phyloP scores from a whole-genome alignment of 2,888 invertebrate genomes.

The Eupithecia exiguata region DNA sequence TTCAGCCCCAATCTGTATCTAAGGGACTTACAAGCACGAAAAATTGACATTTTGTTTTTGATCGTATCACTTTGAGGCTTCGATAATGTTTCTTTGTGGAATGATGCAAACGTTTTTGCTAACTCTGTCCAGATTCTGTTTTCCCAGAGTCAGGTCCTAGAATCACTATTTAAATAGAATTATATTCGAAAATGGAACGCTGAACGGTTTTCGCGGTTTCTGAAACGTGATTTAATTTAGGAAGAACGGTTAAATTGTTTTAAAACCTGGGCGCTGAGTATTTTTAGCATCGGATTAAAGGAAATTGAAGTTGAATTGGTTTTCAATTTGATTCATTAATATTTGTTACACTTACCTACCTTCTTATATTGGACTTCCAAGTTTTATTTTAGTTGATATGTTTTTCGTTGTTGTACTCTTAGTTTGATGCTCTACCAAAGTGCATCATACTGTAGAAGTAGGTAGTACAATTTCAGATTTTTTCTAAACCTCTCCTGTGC shows the following conservation, averaged over 20 bases:
- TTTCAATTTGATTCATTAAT: not conserved
- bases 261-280: slow-evolving; percentile 21
- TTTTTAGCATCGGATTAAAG: slow-evolving; percentile 17
- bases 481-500: not conserved
- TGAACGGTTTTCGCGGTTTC: slow-evolving; percentile 27
- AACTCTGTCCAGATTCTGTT: no score
- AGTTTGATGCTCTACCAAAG: not conserved
- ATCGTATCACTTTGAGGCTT: no score
- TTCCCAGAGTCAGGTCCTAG: no score
- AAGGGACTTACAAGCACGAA: no score
- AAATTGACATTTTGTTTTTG: no score
- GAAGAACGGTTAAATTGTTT: slow-evolving; percentile 29
- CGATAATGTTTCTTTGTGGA: no score
- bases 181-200: slow-evolving; percentile 14
- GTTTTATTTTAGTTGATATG: not conserved
- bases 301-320: slow-evolving; percentile 6
- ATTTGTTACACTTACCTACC: not conserved
- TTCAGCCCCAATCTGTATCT: no score
- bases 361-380: not conserved
- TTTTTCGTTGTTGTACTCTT: not conserved
- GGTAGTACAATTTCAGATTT: not conserved
- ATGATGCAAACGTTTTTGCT: no score
- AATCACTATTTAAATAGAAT: not conserved
- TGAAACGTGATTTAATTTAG: slow-evolving; percentile 28
- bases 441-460: not conserved